These are phyloP conservation scores for Porites cylindrica DNA, from an alignment of 92 coral and sea anemone species.

Conservation along the genomic window DNA sequence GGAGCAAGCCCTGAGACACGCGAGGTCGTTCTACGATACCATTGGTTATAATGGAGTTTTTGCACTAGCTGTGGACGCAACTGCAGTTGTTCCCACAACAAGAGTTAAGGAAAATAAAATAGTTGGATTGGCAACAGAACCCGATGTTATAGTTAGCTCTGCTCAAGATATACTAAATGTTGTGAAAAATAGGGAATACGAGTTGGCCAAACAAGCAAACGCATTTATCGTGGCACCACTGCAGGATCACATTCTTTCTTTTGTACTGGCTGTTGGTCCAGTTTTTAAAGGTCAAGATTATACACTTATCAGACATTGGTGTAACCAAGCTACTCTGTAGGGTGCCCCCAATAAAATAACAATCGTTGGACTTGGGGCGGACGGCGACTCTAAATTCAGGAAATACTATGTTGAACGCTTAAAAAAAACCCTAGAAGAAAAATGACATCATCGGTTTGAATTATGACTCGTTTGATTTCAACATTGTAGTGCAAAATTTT, in stretches of 20 bases:
- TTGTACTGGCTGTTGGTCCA: not conserved
- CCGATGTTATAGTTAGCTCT: not conserved
- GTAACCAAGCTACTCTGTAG: not conserved
- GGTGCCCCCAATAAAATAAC: not conserved
- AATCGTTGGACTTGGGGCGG: constrained; percentile 27
- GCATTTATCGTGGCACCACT: not conserved
- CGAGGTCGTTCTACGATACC: not conserved
- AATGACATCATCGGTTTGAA: not conserved
- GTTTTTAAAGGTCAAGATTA: not conserved
- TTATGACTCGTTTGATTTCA: constrained; percentile 1
- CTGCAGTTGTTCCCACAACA: not conserved
- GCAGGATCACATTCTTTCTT: not conserved
- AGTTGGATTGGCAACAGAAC: not conserved
- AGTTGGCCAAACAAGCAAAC: not conserved
- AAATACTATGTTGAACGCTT: constrained; percentile 12
- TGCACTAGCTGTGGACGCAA: not conserved
- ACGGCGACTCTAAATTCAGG: constrained; percentile 34
- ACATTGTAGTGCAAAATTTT: not conserved
- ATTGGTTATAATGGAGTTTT: not conserved
- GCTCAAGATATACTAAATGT: not conserved
- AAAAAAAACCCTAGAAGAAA: not conserved
- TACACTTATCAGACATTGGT: not conserved
- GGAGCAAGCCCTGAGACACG: not conserved
- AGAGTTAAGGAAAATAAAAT: not conserved
- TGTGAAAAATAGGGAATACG: not conserved